Percentiles rank a stretch among this genome's conserved stretches.
These are phyloP conservation scores for Melanocharis versteri DNA, from an alignment of 2,113 vertebrate genomes.

Conservation along the genomic window DNA sequence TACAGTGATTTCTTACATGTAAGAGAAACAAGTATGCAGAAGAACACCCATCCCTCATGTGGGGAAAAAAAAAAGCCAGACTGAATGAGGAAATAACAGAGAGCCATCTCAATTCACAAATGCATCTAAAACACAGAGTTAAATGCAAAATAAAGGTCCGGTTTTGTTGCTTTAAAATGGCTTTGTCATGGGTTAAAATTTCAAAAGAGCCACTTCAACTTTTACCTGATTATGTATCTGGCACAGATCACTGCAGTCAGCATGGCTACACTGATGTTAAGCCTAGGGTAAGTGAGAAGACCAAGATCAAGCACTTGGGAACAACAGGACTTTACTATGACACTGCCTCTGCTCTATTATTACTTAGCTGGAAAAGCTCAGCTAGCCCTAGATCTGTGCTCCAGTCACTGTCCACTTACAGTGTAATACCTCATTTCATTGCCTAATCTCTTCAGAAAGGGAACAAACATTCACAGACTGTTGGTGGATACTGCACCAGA, in stretches of 20 bases:
- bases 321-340: not conserved
- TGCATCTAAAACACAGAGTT: not conserved
- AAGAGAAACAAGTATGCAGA: not conserved
- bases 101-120: not conserved
- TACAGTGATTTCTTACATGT: not conserved
- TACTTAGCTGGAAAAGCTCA: not conserved
- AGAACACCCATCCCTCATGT: not conserved
- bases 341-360: not conserved
- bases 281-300: not conserved
- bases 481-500: fast-evolving
- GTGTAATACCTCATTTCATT: fast-evolving
- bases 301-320: not conserved
- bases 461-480: not conserved
- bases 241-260: not conserved
- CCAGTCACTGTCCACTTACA: not conserved
- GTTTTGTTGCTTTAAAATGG: not conserved
- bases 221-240: not conserved
- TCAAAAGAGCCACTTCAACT: not conserved
- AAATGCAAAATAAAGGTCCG: not conserved
- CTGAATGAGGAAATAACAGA: not conserved
- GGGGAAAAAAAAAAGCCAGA: not conserved
- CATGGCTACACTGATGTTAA: not conserved
- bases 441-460: not conserved
- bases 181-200: not conserved
- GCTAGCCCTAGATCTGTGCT: not conserved